Evolutionary conservation across 2,888 invertebrate genomes (phyloP).

Genomic region (Pammene fasciana): DNA sequence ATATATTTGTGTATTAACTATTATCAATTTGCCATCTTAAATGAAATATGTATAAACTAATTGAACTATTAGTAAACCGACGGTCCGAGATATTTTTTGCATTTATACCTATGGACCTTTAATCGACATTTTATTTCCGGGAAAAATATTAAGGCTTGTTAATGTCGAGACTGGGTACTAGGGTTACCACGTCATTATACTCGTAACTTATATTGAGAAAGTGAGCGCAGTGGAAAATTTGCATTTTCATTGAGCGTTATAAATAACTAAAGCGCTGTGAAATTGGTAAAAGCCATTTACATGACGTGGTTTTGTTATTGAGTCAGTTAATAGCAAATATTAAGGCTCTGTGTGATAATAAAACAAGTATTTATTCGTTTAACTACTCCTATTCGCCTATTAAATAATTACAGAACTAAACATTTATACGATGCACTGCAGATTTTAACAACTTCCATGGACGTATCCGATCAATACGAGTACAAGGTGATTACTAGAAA

Average conservation of each 20-base stretch:
- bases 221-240: conserved; percentile 22
- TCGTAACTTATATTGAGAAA: conserved; percentile 17
- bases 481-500: too few species aligned
- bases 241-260: conserved; percentile 25
- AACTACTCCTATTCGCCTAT: too few species aligned
- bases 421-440: too few species aligned
- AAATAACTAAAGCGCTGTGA: conserved; percentile 9
- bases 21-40: background rate
- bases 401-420: too few species aligned
- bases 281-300: conserved; percentile 6
- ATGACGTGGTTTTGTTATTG: background rate
- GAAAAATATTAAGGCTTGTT: conserved; percentile 19
- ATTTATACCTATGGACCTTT: conserved; percentile 27
- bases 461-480: too few species aligned
- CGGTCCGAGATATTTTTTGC: conserved; percentile 14
- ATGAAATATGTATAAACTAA: conserved; percentile 7
- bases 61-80: too few species aligned
- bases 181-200: conserved; percentile 10
- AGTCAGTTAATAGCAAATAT: background rate
- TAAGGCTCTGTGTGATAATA: too few species aligned
- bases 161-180: conserved; percentile 22
- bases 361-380: too few species aligned
- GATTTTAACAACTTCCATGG: too few species aligned
- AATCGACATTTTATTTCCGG: conserved; percentile 24
- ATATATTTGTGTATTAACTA: too few species aligned